Evolutionary conservation across 2,113 vertebrate species (phyloP).

Genomic region (Oreochromis niloticus): DNA sequence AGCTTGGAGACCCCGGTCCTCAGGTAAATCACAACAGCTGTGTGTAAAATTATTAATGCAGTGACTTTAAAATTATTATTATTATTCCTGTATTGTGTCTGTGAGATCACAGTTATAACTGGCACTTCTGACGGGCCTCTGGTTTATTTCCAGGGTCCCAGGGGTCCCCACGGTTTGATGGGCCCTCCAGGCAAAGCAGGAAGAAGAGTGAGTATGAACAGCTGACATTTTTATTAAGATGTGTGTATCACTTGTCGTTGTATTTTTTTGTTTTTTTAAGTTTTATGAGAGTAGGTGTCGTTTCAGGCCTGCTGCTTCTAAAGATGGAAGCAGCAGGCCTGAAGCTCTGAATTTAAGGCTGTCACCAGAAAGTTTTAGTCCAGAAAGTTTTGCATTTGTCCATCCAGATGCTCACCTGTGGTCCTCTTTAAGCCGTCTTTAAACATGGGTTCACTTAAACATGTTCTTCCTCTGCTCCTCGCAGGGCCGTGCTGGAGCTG

Average conservation of each 20-base stretch:
- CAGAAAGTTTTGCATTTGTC: neutral
- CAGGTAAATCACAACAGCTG: slow-evolving; percentile 76
- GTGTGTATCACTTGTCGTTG: neutral
- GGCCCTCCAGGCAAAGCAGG: slow-evolving; percentile 88
- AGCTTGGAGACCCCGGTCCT: slow-evolving; percentile 89
- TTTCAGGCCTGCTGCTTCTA: neutral
- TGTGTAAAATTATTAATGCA: neutral
- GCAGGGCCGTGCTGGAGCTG: slow-evolving; percentile 90
- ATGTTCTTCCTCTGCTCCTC: neutral
- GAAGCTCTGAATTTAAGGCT: fast-evolving
- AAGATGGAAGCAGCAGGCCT: too few relatives aligned
- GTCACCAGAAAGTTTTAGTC: neutral
- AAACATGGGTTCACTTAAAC: fast-evolving
- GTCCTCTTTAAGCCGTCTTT: fast-evolving
- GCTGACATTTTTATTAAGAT: fast-evolving
- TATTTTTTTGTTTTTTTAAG: fast-evolving
- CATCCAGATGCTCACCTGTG: neutral
- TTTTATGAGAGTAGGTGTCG: neutral
- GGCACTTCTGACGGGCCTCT: neutral
- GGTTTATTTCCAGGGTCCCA: slow-evolving; percentile 77
- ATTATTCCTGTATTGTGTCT: fast-evolving
- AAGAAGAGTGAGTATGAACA: slow-evolving; percentile 82
- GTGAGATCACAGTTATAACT: neutral
- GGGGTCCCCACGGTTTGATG: slow-evolving; percentile 84
- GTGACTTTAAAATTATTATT: neutral